Evolutionary conservation across 1,140 invertebrate genomes (phyloP), one percentile per base, ranked within the genome.

Genomic region (honey bee (Apis mellifera)): DNA sequence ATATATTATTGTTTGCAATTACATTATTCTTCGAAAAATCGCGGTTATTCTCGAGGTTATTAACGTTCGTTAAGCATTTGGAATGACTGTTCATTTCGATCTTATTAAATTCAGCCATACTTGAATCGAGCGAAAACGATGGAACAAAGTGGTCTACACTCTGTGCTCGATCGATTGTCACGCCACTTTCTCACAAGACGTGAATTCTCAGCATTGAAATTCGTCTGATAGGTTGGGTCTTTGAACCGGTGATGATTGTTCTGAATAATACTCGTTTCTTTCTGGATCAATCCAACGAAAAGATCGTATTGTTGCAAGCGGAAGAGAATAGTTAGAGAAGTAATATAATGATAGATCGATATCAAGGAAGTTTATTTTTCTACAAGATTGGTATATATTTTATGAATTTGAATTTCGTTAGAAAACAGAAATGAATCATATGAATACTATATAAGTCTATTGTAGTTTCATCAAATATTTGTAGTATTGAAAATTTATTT

Each of bases 101-200:
- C n/a, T 48, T 52, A 42, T 81, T 69, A 13, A 55, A n/a, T 50
- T 19, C 42, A 0, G 0, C 26, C 12, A n/a, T 82, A 59, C 23
- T 42, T 19, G 48, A 32, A 79, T 65, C 57, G 73, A 73, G 54
- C 69, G 59, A 79, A 79, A 79, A 64, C 26, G 69, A 13, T 19
- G 78, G 42, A 75, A 75, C 62, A 23, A 52, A 81, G 17, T n/a
- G 17, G 54, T 23, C 54, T 50, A 17, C 21, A 12, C 54, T 50
- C 62, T 59, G 52, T 57, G 70, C 60, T 68, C 26, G 52, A 74
- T 74, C 71, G 23, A 75, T 57, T 81, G 13, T 66, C 54, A 59
- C 42, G 71, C 42, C 59, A 59, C 42, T 81, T 81, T 75, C 54
- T 26, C 50, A n/a, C 50, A 19, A 15, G 26, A 23, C 19, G n/a